Conservation (phyloP, 64 coral and sea anemone species). For the Actinia equina region DNA sequence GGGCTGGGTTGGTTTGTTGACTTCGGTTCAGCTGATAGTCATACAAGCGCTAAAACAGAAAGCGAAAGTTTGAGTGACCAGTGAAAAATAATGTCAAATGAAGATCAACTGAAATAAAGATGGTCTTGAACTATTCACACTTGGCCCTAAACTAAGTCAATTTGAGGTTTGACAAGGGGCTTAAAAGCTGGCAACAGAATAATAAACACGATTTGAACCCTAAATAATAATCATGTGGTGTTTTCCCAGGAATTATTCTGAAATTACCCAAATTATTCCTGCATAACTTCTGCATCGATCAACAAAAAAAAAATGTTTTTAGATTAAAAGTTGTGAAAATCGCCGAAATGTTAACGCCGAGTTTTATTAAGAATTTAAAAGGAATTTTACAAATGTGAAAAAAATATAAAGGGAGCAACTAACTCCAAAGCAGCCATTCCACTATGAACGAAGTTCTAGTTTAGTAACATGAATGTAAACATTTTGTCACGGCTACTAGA, state of each 20-base stretch:
- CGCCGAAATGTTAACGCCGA: too few species aligned
- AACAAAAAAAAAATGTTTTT: background rate
- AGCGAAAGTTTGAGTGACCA: background rate
- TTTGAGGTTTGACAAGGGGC: conserved; percentile 4
- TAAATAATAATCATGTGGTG: conserved; percentile 1
- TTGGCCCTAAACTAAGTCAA: background rate
- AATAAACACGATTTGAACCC: background rate
- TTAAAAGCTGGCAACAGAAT: conserved; percentile 15
- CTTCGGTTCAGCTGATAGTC: background rate
- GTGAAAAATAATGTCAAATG: background rate
- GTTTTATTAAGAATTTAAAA: background rate
- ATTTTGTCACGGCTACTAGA: background rate
- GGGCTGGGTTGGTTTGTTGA: background rate
- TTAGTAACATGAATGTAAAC: background rate
- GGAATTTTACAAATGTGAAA: background rate
- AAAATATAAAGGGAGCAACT: background rate
- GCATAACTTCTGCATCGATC: background rate
- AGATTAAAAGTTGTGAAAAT: background rate
- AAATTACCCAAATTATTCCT: background rate
- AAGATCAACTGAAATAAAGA: background rate
- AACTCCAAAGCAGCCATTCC: background rate
- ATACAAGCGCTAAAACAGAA: conserved; percentile 3
- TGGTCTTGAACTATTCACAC: background rate
- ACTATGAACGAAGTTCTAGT: background rate
- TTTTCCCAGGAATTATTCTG: background rate